Base-by-base conservation (phyloP, 2,113 vertebrate species). In the Oncorhynchus masou region DNA sequence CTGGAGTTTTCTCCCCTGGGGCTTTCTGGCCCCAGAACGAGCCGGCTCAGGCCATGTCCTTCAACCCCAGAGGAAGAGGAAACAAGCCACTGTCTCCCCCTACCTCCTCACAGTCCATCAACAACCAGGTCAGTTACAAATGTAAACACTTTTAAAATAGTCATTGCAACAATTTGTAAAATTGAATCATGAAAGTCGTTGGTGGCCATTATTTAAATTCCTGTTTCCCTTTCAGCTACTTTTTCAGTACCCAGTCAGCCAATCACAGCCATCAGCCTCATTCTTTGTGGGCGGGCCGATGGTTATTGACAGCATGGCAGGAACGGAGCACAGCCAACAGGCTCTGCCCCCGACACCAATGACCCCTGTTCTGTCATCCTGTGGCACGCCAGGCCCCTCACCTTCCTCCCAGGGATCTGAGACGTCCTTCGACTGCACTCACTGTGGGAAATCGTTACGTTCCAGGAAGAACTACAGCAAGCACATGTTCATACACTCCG, bases 391-490 rank as follows among this genome's bases (percentile, higher is more conserved):
- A 0, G 93, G 91, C 66, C 90, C 93, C 49, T 93, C 92, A 79
- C 91, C 93, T 25, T 89, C 92, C 7, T 86, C 92, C 6, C 82
- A 93, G 22, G 90, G 89, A 79, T 81, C 91, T 0, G 89, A 95
- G 71, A 94, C 94, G 0, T 94, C 97, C 20, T 98, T 97, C 5
- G 97, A 97, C 84, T 98, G 97, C 71, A 94, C 94, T 15, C 96
- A 98, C 83, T 99, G 97, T 90, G 95, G 95, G 81, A 99, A 99
- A 90, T 98, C 94, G 4, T 93, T 99, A 93, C 96, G 96, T 86
- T 98, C 97, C 8, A 92, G 96, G 81, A 98, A 98, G 88, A 99
- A 99, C 91, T 99, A 99, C 94, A 96, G 95, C 92, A 98, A 98
- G 84, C 97, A 98, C 92, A 97, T 99, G 96, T 99, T 98, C 91